Evolutionary conservation across 2,888 invertebrate species (phyloP).

Genomic region (Muschampia plurimacula): DNA sequence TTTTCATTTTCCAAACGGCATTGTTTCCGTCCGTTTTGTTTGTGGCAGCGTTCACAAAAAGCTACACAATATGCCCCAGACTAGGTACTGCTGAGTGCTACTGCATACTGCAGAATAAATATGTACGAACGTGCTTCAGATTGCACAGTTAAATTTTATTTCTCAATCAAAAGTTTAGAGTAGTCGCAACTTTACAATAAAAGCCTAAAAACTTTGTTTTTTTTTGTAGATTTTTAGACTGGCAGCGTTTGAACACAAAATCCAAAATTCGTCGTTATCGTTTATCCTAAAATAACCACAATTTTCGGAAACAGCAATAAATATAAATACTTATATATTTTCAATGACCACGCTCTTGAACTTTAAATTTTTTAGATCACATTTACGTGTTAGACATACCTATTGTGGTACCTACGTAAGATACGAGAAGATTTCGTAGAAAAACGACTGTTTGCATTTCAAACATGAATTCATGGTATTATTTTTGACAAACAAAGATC

Average conservation of each 20-base stretch:
- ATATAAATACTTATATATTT: no score
- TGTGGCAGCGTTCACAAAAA: slow-evolving; percentile 30
- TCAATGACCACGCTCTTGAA: no score
- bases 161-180: slow-evolving; percentile 12
- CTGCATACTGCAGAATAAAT: slow-evolving; percentile 29
- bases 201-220: neutral
- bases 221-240: neutral
- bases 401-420: no score
- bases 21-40: slow-evolving; percentile 21
- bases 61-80: slow-evolving; percentile 23
- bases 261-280: neutral
- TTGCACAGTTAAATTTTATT: slow-evolving; percentile 23
- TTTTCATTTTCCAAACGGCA: neutral
- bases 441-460: no score
- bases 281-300: neutral
- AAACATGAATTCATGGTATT: no score
- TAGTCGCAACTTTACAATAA: neutral
- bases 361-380: no score
- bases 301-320: no score
- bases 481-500: no score
- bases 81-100: slow-evolving; percentile 24
- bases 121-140: slow-evolving; percentile 25
- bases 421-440: no score
- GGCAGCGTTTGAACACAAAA: neutral
- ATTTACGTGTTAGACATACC: no score